Percentiles rank a stretch among this genome's conserved stretches.
Conservation (phyloP, 2,888 invertebrate species). For the Tiliacea aurago region DNA sequence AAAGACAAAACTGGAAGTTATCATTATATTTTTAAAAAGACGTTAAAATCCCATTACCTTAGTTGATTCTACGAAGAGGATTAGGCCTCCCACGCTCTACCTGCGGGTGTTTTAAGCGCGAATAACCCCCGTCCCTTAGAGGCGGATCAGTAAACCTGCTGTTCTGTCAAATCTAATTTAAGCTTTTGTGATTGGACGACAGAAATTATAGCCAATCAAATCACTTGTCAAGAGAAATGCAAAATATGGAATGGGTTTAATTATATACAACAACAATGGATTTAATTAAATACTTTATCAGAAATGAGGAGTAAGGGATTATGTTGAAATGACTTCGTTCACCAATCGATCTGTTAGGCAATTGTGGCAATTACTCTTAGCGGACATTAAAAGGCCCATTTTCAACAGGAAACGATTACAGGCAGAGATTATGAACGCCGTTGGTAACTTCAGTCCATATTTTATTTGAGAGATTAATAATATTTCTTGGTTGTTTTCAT, state of each 20-base stretch:
- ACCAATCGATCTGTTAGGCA: slow-evolving; percentile 25
- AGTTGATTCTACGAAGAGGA: slow-evolving; percentile 17
- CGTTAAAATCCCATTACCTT: neutral
- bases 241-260: slow-evolving; percentile 2
- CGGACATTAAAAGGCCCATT: slow-evolving; percentile 40
- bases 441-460: slow-evolving; percentile 49
- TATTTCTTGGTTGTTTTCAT: slow-evolving; percentile 58
- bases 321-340: slow-evolving; percentile 8
- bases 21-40: neutral
- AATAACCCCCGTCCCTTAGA: neutral
- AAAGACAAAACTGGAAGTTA: neutral
- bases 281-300: slow-evolving; percentile 3
- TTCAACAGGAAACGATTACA: slow-evolving; percentile 36
- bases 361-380: slow-evolving; percentile 17
- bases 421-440: slow-evolving; percentile 45
- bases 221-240: slow-evolving; percentile 1
- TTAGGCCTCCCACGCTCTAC: slow-evolving; percentile 11
- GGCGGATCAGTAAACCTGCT: slow-evolving; percentile 13
- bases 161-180: slow-evolving; percentile 16
- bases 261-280: neutral
- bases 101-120: neutral
- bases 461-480: slow-evolving; percentile 59
- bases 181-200: neutral
- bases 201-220: slow-evolving; percentile 19
- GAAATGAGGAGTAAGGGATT: slow-evolving; percentile 8